Base-by-base conservation (phyloP, 2,797 vertebrate genomes). In the Epinephelus coioides region DNA sequence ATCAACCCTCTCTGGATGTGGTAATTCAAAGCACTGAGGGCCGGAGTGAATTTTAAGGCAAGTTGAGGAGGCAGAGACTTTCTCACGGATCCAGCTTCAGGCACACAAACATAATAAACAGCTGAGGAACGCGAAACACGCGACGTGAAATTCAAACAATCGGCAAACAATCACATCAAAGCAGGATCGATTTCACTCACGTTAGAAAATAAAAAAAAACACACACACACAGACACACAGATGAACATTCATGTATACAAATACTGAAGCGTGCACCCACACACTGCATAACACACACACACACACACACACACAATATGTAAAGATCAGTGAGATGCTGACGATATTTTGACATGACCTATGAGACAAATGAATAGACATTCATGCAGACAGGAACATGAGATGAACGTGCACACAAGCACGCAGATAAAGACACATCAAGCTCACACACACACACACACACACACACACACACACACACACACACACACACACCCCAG, bases 1-100 rank as follows among this genome's bases (percentile, higher is more conserved):
- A 91, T 92, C 90, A 89, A 85, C 73, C 78, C 65, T 75, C 83
- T 81, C 76, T 86, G 76, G 53, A 86, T 66, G 77, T 88, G 81
- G 74, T 92, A 88, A 94, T 91, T 92, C 83, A 73, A 76, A 80
- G 71, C 67, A 65, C 68, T 6, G 61, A 79, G 69, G 72, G 78
- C 56, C 56, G 10, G 8, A 62, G 74, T 77, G 79, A 82, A 82
- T 90, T 80, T 89, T 78, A 73, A 75, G 68, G 75, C 51, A 23
- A 76, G 53, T 75, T 30, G 74, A 76, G 75, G 74, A 86, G 71
- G 83, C 73, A 64, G 19, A 78, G 81, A 78, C 70, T 60, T 86
- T 81, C 82, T 73, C 75, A 60, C 53, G 19, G 78, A 83, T 81
- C 55, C 72, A 0, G 67, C 78, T 84, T 6, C 1, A 69, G 76